Percentiles rank a stretch among this genome's conserved stretches.
Conservation (phyloP, 2,888 invertebrate species). For the Nyleta sp. region DNA sequence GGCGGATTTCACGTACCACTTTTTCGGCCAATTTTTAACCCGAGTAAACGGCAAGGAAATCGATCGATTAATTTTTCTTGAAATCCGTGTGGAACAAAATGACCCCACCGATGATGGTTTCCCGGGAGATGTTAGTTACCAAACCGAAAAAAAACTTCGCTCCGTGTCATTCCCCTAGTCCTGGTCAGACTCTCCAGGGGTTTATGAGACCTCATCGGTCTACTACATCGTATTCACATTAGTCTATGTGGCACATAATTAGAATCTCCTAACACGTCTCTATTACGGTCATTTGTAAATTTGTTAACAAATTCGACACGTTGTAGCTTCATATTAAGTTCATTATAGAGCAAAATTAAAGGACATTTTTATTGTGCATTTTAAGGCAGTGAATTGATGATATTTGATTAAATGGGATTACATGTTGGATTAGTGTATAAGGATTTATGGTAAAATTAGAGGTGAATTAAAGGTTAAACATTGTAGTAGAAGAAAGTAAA, state of each 20-base stretch:
- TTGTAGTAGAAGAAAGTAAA: too few relatives aligned
- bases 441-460: too few relatives aligned
- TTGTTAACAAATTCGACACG: constrained; percentile 25
- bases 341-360: too few relatives aligned
- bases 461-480: too few relatives aligned
- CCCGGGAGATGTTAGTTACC: constrained; percentile 45
- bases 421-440: too few relatives aligned
- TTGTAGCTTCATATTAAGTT: not conserved
- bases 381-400: too few relatives aligned
- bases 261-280: constrained; percentile 42
- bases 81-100: constrained; percentile 15
- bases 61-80: constrained; percentile 27
- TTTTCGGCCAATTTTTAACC: not conserved
- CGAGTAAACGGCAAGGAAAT: not conserved
- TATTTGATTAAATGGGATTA: too few relatives aligned
- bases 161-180: constrained; percentile 33
- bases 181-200: constrained; percentile 41
- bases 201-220: constrained; percentile 56
- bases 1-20: too few relatives aligned
- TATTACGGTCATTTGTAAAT: constrained; percentile 24
- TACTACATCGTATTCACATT: constrained; percentile 57
- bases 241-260: constrained; percentile 54
- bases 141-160: constrained; percentile 35
- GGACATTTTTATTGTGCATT: too few relatives aligned
- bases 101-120: constrained; percentile 34